These are phyloP conservation scores for Drosophila tani DNA, from an alignment of 1,140 invertebrate genomes.

Conservation along the genomic window DNA sequence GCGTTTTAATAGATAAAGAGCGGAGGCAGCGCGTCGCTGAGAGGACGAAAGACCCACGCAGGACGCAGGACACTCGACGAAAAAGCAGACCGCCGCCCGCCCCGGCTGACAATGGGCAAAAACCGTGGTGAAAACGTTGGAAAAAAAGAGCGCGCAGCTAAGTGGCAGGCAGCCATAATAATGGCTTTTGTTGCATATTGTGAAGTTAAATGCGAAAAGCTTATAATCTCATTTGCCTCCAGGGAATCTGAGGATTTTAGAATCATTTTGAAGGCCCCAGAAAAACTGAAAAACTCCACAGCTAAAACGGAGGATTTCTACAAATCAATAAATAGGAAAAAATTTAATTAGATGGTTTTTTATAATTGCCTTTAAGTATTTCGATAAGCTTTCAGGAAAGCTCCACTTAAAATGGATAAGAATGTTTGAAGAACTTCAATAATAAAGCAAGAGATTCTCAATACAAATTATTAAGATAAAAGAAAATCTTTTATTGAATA, in stretches of 20 bases:
- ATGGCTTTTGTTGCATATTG: conserved; percentile 77
- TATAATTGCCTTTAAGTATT: conserved; percentile 1
- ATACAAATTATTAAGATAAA: too few relatives aligned
- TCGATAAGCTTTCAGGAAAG: neutral
- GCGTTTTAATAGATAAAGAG: conserved; percentile 83
- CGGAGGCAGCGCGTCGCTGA: conserved; percentile 67
- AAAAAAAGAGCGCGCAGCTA: conserved; percentile 34
- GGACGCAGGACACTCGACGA: conserved; percentile 63
- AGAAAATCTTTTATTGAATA: neutral
- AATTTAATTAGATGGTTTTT: neutral
- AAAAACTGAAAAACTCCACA: neutral
- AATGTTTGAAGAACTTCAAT: too few relatives aligned
- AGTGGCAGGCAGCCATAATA: conserved; percentile 72
- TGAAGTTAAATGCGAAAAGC: conserved; percentile 72
- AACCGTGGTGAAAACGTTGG: conserved; percentile 47
- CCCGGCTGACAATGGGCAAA: conserved; percentile 58
- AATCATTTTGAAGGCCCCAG: conserved; percentile 10
- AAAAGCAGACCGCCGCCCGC: conserved; percentile 58
- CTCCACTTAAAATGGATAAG: neutral
- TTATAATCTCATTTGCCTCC: conserved; percentile 71
- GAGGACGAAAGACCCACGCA: conserved; percentile 39
- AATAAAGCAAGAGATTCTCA: neutral
- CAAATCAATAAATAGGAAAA: neutral
- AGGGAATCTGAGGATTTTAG: conserved; percentile 38
- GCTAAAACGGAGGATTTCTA: neutral